Conservation (phyloP, 1,140 invertebrate genomes). For the Lepidurus arcticus region DNA sequence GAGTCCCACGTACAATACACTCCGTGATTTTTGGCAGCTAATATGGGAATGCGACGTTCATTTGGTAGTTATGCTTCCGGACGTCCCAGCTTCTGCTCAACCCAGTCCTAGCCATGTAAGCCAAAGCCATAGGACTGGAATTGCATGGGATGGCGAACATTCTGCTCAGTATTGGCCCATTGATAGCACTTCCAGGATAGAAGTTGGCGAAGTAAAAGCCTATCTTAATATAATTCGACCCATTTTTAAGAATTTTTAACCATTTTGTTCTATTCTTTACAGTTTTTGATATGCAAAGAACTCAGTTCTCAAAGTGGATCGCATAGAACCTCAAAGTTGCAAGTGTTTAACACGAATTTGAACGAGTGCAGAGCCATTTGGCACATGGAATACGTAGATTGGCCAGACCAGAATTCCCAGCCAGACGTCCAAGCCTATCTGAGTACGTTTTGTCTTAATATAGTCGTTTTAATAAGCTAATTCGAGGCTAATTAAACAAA, state of each 20-base stretch:
- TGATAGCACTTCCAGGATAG: neutral
- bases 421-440: conserved; percentile 59
- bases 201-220: neutral
- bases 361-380: conserved; percentile 60
- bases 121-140: neutral
- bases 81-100: conserved; percentile 45
- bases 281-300: neutral
- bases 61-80: conserved; percentile 67
- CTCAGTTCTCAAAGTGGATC: conserved; percentile 51
- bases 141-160: neutral
- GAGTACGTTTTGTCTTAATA: conserved; percentile 47
- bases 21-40: conserved; percentile 72
- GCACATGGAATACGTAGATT: conserved; percentile 74
- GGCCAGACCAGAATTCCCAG: conserved; percentile 64
- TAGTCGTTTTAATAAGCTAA: neutral
- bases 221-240: neutral
- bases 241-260: neutral
- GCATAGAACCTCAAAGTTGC: conserved; percentile 55
- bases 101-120: conserved; percentile 5
- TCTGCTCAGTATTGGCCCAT: conserved; percentile 1
- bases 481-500: neutral
- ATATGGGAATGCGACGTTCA: conserved; percentile 77
- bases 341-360: conserved; percentile 51
- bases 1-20: conserved; percentile 58
- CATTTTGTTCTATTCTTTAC: neutral